Base-by-base conservation (phyloP, 2,113 vertebrate species). In the Atherinomorus stipes region DNA sequence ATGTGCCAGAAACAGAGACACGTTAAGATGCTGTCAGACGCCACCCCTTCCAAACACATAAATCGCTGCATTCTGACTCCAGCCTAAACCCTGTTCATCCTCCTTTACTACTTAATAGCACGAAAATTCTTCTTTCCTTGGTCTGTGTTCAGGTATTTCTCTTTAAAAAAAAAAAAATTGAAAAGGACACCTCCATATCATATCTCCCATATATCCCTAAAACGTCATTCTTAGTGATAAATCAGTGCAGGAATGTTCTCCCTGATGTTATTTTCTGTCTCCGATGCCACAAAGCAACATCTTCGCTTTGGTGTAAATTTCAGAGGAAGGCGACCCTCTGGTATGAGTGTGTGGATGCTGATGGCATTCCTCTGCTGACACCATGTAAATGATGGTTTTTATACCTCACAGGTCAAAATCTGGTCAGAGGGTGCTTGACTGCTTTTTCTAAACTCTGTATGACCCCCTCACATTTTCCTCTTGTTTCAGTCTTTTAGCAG, bases 191-290 rank as follows among this genome's bases (percentile, higher is more conserved):
- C 73, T 63, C 40, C 31, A 34, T 5, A 34, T 34, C 31, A 34
- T 22, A 21, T 18, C n/a, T 21, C 38, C 53, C 21, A 4, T 7
- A 51, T 42, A 52, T 58, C 67, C 42, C 61, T 66, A 40, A 50
- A 60, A 45, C 57, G 51, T 82, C 63, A 16, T 58, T 62, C 65
- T 70, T 16, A 6, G 28, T 60, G 60, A 81, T 80, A 84, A 88
- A 88, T 88, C 82, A 85, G 54, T 70, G 21, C 58, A 74, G 81
- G 77, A 86, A 86, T 89, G 81, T 82, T 70, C 38, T 73, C 44
- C 34, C 31, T 47, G 64, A 42, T 61, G 71, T 78, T 70, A 56
- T 51, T 73, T 26, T 68, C 62, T 64, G 70, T 76, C 63, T 47
- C 22, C 74, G 78, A 81, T 80, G 74, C 78, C 47, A 68, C 44